Evolutionary conservation across 2,888 invertebrate species (phyloP).

Genomic region (Ophraella communa): DNA sequence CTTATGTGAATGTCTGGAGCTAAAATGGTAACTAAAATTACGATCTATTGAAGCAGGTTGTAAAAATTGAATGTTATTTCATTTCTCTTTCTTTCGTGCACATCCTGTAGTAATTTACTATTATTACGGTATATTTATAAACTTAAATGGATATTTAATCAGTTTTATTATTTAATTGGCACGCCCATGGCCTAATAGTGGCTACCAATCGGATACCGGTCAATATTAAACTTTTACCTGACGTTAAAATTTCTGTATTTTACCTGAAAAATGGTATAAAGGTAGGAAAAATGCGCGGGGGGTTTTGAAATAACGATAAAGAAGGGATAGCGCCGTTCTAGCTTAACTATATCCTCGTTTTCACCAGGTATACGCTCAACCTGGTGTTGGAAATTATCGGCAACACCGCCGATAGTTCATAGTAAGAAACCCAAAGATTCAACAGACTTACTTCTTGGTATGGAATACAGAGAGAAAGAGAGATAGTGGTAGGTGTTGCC

Average conservation of each 20-base stretch:
- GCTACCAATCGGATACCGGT: neutral
- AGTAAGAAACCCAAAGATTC: neutral
- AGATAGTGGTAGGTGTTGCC: neutral
- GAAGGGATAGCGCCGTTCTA: neutral
- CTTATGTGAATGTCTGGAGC: no score
- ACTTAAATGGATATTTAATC: no score
- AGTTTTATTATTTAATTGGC: no score
- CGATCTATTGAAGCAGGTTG: no score
- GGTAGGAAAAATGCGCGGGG: neutral
- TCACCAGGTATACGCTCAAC: neutral
- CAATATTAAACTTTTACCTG: neutral
- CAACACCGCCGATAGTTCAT: neutral
- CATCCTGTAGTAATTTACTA: no score
- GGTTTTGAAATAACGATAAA: neutral
- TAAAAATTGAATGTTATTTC: no score
- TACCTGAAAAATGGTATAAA: conserved; percentile 1
- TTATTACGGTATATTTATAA: no score
- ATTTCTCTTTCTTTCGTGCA: no score
- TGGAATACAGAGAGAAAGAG: neutral
- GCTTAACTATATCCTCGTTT: neutral
- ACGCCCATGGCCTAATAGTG: neutral
- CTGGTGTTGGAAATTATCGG: neutral
- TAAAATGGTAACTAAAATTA: no score
- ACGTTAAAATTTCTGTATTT: neutral
- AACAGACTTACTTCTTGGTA: neutral